A percentile compares a stretch with the other conserved stretches of the same genome.
Evolutionary conservation across 2,888 invertebrate species (phyloP).

Genomic region (Melanchra persicariae): DNA sequence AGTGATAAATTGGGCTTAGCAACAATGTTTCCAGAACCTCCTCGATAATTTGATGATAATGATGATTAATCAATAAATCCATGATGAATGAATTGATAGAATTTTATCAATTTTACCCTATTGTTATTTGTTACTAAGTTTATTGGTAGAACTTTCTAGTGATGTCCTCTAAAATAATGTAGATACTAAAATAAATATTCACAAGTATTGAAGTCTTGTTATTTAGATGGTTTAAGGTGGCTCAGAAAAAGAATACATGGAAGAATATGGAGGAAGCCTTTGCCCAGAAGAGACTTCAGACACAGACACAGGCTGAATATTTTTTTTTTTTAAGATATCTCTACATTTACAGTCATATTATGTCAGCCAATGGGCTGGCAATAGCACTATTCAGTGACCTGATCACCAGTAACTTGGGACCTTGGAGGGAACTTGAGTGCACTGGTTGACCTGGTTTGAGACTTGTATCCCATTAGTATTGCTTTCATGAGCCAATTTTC

Average conservation of each 20-base stretch:
- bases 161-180: neutral
- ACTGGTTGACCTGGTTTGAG: neutral
- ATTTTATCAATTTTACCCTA: neutral
- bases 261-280: too few species aligned
- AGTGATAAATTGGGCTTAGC: neutral
- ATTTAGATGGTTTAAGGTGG: too few species aligned
- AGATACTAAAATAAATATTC: too few species aligned
- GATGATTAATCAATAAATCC: neutral
- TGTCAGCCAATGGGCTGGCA: too few species aligned
- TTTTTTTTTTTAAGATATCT: too few species aligned
- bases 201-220: neutral
- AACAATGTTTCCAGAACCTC: neutral
- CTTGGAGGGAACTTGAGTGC: neutral
- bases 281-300: too few species aligned
- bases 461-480: neutral
- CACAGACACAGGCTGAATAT: too few species aligned
- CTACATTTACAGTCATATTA: too few species aligned
- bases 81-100: slow-evolving; percentile 2
- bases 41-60: neutral
- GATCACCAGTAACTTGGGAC: neutral
- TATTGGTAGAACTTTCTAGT: neutral
- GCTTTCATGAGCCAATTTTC: too few species aligned
- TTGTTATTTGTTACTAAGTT: slow-evolving; percentile 1
- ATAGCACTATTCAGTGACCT: neutral
- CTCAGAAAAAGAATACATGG: too few species aligned